Conservation (phyloP, 2,113 vertebrate species). For the Leptobrachium ailaonicum region DNA sequence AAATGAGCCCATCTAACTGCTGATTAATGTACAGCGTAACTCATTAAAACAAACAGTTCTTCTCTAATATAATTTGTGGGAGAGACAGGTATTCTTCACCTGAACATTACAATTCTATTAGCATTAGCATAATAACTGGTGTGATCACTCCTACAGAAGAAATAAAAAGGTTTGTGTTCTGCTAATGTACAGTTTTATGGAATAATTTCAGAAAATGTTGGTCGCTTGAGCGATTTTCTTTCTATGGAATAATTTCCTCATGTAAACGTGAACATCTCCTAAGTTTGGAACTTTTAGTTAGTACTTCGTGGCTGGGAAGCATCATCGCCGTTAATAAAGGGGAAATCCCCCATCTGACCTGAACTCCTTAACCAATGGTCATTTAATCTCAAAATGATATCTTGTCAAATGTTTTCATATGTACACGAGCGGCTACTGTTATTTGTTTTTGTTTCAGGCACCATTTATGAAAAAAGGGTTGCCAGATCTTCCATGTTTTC, state of each 20-base stretch:
- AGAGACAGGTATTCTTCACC: slow-evolving; percentile 15
- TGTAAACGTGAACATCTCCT: slow-evolving; percentile 1
- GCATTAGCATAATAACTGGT: slow-evolving; percentile 40
- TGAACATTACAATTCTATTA: slow-evolving; percentile 35
- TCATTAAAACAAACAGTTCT: slow-evolving; percentile 11
- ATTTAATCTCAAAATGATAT: no score
- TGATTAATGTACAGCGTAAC: slow-evolving; percentile 20
- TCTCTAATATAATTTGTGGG: not conserved
- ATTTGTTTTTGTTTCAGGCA: no score
- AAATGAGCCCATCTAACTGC: not conserved
- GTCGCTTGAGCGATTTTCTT: slow-evolving; percentile 13
- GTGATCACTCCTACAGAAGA: slow-evolving; percentile 7
- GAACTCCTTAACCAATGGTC: no score
- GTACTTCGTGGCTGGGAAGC: no score
- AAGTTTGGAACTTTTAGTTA: no score
- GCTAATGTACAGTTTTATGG: slow-evolving; percentile 33
- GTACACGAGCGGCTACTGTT: no score
- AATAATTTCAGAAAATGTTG: slow-evolving; percentile 7
- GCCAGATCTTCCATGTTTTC: no score
- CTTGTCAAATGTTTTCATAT: no score
- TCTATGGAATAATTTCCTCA: slow-evolving; percentile 15
- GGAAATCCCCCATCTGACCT: no score
- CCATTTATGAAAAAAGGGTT: no score
- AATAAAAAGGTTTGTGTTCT: slow-evolving; percentile 6
- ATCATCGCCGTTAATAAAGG: no score